Percentiles rank a stretch among this genome's conserved stretches.
Conservation (phyloP, 2,797 vertebrate genomes). For the Etheostoma perlongum region DNA sequence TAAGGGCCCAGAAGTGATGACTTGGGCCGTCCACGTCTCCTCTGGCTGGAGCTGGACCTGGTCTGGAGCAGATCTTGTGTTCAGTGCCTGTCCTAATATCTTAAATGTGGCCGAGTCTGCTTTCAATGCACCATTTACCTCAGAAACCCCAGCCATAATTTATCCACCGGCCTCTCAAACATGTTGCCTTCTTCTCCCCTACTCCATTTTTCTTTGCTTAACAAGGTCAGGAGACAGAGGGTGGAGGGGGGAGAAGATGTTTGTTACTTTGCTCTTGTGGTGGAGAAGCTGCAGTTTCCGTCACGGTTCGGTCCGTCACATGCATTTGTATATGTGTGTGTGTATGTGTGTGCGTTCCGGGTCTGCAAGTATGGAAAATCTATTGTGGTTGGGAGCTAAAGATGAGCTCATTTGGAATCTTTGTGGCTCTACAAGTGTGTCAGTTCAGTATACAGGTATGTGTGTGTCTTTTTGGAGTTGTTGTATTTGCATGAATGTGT, state of each 20-base stretch:
- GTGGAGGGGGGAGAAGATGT: constrained; percentile 38
- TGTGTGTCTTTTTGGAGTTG: neutral
- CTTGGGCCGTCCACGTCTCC: constrained; percentile 10
- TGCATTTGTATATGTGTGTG: constrained; percentile 11
- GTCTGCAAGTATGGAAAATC: constrained; percentile 54
- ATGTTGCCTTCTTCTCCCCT: constrained; percentile 37
- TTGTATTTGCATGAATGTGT: constrained; percentile 5
- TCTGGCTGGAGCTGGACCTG: constrained; percentile 17
- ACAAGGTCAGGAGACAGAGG: constrained; percentile 72
- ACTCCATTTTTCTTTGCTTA: constrained; percentile 71
- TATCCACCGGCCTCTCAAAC: constrained; percentile 54
- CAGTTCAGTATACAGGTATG: neutral
- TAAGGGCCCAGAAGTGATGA: constrained; percentile 22
- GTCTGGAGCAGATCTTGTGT: constrained; percentile 33
- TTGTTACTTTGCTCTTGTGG: constrained; percentile 59
- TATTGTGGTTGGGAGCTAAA: constrained; percentile 42
- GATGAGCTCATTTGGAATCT: constrained; percentile 37
- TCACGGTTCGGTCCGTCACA: constrained; percentile 22
- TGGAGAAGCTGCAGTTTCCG: constrained; percentile 46
- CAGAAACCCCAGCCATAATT: constrained; percentile 43
- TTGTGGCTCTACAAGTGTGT: constrained; percentile 19
- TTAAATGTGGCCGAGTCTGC: constrained; percentile 60
- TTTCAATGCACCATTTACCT: constrained; percentile 58
- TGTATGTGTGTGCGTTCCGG: constrained; percentile 4
- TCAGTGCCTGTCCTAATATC: constrained; percentile 61